A percentile compares a stretch with the other conserved stretches of the same genome.
Conservation (phyloP, 2,113 vertebrate genomes). For the rabbit (Oryctolagus cuniculus) region DNA sequence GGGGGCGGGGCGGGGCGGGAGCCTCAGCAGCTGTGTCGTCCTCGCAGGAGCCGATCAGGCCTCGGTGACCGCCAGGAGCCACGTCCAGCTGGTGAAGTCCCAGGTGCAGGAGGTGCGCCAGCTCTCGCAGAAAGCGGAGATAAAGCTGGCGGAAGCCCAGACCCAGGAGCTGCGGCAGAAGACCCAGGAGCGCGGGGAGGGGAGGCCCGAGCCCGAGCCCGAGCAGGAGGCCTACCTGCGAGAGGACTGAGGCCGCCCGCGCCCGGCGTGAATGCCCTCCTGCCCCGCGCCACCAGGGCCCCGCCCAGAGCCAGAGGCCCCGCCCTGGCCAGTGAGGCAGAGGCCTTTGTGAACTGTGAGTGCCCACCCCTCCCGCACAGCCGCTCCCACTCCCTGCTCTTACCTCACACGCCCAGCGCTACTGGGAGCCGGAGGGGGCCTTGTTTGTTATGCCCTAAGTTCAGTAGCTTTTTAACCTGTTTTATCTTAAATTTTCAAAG, state of each 20-base stretch:
- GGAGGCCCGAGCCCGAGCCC: constrained; percentile 65
- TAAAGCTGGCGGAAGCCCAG: constrained; percentile 92
- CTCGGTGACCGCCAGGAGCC: constrained; percentile 89
- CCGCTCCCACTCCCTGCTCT: neutral
- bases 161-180: constrained; percentile 89
- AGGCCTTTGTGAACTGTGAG: neutral
- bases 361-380: neutral
- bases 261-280: neutral
- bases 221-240: constrained; percentile 89
- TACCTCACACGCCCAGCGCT: neutral
- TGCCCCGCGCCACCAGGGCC: neutral
- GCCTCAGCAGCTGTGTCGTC: neutral
- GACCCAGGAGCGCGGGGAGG: constrained; percentile 70
- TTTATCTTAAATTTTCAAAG: constrained; percentile 19
- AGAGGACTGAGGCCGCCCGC: constrained; percentile 86
- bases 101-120: constrained; percentile 93
- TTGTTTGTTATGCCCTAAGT: neutral
- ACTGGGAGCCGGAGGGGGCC: neutral
- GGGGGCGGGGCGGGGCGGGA: neutral
- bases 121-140: constrained; percentile 92
- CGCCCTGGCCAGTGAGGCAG: neutral
- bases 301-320: neutral
- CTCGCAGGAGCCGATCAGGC: constrained; percentile 94
- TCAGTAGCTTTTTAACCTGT: constrained; percentile 59
- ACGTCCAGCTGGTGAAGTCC: constrained; percentile 91